phyloP scores from a whole-genome alignment of 2,888 invertebrate species.

The Rotaria macrura region DNA sequence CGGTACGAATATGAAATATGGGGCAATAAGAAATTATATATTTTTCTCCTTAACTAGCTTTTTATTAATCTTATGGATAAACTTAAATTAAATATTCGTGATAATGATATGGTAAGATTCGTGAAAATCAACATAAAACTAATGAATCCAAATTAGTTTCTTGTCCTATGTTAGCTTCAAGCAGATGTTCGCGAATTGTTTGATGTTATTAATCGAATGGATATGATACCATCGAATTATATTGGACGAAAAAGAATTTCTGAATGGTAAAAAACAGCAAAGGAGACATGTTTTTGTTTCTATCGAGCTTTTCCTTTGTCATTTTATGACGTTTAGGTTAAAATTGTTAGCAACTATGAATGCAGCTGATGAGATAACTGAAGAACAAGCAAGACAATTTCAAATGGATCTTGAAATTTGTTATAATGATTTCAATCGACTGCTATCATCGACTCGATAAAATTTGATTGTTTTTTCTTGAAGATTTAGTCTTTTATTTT shows the following conservation, averaged over 20 bases:
- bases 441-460: too few relatives aligned
- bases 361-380: too few relatives aligned
- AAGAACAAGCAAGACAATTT: too few relatives aligned
- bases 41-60: conserved; percentile 58
- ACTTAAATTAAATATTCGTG: conserved; percentile 78
- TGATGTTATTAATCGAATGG: conserved; percentile 84
- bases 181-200: conserved; percentile 81
- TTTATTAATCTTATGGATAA: conserved; percentile 98
- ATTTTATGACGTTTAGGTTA: too few relatives aligned
- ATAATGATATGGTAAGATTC: conserved; percentile 66
- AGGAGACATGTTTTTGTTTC: too few relatives aligned
- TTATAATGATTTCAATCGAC: too few relatives aligned
- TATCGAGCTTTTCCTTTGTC: too few relatives aligned
- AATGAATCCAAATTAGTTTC: too few relatives aligned
- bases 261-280: conserved; percentile 67
- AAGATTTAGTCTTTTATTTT: too few relatives aligned
- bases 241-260: conserved; percentile 81
- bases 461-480: too few relatives aligned
- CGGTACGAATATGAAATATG: conserved; percentile 59
- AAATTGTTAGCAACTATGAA: too few relatives aligned
- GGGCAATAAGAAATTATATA: not conserved
- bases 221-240: conserved; percentile 71
- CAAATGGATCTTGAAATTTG: too few relatives aligned
- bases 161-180: conserved; percentile 57
- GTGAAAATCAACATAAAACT: not conserved